Evolutionary conservation across 2,888 invertebrate genomes (phyloP).

Genomic region (Oeneis ivallda): DNA sequence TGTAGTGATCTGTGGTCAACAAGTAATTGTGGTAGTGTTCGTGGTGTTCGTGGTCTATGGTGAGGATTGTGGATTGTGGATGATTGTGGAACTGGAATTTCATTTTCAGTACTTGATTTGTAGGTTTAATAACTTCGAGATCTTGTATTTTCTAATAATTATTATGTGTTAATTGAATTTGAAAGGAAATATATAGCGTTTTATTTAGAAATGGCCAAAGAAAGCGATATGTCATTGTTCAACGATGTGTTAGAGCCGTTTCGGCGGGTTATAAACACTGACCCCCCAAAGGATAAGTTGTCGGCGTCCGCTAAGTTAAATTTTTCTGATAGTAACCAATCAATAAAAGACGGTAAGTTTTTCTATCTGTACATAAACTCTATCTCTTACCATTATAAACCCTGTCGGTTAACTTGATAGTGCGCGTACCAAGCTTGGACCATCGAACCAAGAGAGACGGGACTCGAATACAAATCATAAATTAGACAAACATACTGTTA

Average conservation of each 20-base stretch:
- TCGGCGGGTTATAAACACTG: conserved; percentile 72
- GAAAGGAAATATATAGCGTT: conserved; percentile 12
- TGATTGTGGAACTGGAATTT: too few relatives aligned
- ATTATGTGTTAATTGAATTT: conserved; percentile 29
- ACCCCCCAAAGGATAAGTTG: conserved; percentile 73
- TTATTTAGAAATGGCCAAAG: conserved; percentile 64
- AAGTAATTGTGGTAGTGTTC: too few relatives aligned
- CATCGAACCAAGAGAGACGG: too few relatives aligned
- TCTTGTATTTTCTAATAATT: not conserved
- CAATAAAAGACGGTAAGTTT: conserved; percentile 67
- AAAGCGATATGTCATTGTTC: conserved; percentile 72
- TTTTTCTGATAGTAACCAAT: conserved; percentile 74
- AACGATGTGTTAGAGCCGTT: conserved; percentile 75
- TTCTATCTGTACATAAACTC: not conserved
- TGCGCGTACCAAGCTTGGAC: too few relatives aligned
- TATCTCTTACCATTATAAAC: too few relatives aligned
- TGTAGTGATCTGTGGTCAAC: too few relatives aligned
- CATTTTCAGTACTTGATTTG: not conserved
- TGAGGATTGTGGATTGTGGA: too few relatives aligned
- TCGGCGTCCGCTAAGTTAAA: conserved; percentile 70
- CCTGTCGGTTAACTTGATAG: too few relatives aligned
- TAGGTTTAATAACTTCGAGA: not conserved
- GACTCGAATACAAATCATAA: too few relatives aligned
- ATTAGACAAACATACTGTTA: too few relatives aligned
- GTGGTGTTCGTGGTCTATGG: too few relatives aligned